Evolutionary conservation across 2,113 vertebrate species (phyloP), one percentile per base, ranked within the genome.

Genomic region (Isichthys henryi): DNA sequence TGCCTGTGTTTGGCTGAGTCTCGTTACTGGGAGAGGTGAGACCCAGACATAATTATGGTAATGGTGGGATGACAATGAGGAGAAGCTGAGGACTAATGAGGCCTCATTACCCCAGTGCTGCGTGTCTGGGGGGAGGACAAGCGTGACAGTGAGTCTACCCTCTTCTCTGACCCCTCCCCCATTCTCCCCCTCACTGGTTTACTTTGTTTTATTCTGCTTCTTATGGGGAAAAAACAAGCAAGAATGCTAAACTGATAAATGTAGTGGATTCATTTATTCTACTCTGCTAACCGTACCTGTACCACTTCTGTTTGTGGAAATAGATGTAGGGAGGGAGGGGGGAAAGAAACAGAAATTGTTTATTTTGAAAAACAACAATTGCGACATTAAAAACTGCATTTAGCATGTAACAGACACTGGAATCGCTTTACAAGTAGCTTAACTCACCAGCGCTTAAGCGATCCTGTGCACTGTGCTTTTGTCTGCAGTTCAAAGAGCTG

Each of bases 41-140:
- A 85, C n/a, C 80, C 43, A 89, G 45, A 23, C 15, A 90, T 90
- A 91, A 91, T 90, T 91, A 92, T 90, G 89, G 53, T 91, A 92
- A 92, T 90, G 84, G 89, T 50, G 17, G 86, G 15, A 90, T 70
- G 62, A 58, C 83, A 89, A 85, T 90, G 83, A 56, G 35, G 87
- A 89, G 88, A 90, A 31, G 45, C 48, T 52, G 86, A 74, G 84
- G 46, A 88, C 89, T 92, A 92, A 92, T 89, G 91, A 92, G 90
- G 88, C 84, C 90, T 92, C 91, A 89, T 92, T 92, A 92, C 90
- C 85, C 88, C 84, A 90, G 90, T 52, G 31, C 48, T 49, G 53
- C 66, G 35, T 58, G 88, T 86, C 82, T 89, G 43, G 83, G 89
- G 62, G 85, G 62, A 48, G 62, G 89, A 85, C 88, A 90, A 83